Conservation (phyloP, 2,113 vertebrate species). For the Lipotes vexillifer region DNA sequence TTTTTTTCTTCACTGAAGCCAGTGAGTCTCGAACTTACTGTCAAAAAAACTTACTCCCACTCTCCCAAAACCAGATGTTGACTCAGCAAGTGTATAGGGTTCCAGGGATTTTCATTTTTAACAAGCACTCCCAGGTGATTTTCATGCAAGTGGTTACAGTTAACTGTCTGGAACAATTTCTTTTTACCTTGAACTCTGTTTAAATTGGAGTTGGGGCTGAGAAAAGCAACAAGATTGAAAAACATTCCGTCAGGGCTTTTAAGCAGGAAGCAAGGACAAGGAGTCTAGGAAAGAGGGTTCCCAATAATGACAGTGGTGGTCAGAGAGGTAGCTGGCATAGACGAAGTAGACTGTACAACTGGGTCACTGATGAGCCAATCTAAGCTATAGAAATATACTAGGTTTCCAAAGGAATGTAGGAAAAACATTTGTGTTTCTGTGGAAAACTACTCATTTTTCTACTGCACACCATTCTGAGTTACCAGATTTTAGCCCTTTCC, state of each 20-base stretch:
- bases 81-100: not conserved
- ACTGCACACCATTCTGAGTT: not conserved
- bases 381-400: not conserved
- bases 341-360: not conserved
- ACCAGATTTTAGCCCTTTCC: not conserved
- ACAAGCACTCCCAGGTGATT: not conserved
- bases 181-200: not conserved
- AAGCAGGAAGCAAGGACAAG: not conserved
- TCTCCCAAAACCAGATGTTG: not conserved
- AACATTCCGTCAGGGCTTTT: not conserved
- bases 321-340: not conserved
- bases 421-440: not conserved
- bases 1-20: not conserved
- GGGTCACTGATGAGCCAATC: not conserved
- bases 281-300: not conserved
- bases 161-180: not conserved
- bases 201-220: not conserved
- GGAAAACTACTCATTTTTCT: not conserved
- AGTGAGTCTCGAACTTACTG: not conserved
- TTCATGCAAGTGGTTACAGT: not conserved
- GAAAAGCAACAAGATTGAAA: not conserved
- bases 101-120: constrained; percentile 29
- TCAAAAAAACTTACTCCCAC: not conserved
- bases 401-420: not conserved
- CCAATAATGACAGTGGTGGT: not conserved